phyloP scores from a whole-genome alignment of 2,888 invertebrate species.

The Sarcophaga subvicina region DNA sequence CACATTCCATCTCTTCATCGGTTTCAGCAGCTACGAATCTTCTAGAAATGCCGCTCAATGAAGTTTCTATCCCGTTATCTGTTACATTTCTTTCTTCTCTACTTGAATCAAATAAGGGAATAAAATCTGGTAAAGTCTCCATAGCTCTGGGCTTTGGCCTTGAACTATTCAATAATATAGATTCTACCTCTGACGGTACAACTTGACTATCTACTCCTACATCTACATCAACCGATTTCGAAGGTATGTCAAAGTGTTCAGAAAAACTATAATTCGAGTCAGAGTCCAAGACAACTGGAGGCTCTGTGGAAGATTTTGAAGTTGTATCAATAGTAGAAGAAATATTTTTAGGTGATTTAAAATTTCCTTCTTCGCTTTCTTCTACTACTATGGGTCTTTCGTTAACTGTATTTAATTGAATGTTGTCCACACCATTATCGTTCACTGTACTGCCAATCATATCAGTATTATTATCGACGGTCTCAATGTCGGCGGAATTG shows the following conservation, averaged over 20 bases:
- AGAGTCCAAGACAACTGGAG: constrained; percentile 74
- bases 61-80: constrained; percentile 32
- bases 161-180: background rate
- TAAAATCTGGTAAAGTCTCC: constrained; percentile 78
- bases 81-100: constrained; percentile 45
- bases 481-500: constrained; percentile 12
- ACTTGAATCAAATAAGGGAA: constrained; percentile 72
- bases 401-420: constrained; percentile 40
- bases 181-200: background rate
- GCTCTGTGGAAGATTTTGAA: constrained; percentile 12
- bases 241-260: constrained; percentile 78
- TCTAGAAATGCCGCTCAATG: constrained; percentile 74
- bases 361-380: constrained; percentile 36
- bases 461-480: constrained; percentile 35
- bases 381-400: background rate
- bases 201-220: background rate
- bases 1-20: constrained; percentile 65
- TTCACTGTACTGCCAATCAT: constrained; percentile 23
- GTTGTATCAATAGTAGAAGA: constrained; percentile 15
- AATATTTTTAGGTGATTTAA: constrained; percentile 65
- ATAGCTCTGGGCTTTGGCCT: constrained; percentile 70
- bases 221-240: constrained; percentile 64
- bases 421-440: constrained; percentile 10
- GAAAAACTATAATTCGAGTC: constrained; percentile 82
- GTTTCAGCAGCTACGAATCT: constrained; percentile 71